Base-by-base conservation (phyloP, 2,113 vertebrate species). In the Nansenia antarctica region DNA sequence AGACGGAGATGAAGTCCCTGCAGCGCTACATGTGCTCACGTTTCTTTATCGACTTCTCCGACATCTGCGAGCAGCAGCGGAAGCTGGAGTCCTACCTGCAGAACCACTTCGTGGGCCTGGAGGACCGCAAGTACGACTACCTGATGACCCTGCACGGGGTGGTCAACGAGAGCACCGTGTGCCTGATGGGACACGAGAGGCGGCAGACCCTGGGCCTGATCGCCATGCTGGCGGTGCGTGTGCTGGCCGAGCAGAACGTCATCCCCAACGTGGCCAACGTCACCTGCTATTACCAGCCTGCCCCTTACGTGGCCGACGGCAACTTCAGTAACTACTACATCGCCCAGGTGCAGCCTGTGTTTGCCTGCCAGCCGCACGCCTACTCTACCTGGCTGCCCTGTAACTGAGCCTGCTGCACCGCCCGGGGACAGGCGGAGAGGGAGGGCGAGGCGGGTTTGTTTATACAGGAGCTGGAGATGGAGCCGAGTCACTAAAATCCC, bases 261-360 rank as follows among this genome's bases (percentile, higher is more conserved):
- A 99, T 99, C 78, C 98, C 98, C 77, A 99, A 98, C 2, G 96
- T 98, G 91, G 95, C 97, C 69, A 99, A 99, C 74, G 98, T 99
- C 78, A 99, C 98, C 69, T 99, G 98, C 86, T 99, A 97, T 89
- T 99, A 99, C 91, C 98, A 99, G 86, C 98, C 98, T 1, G 98
- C 98, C 75, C 96, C 98, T 1, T 99, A 99, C 27, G 97, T 99
- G 87, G 93, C 96, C 81, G 96, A 99, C 84, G 95, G 94, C 83
- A 99, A 99, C 92, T 99, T 99, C 90, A 99, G 94, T 92, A 99
- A 98, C 94, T 99, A 99, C 85, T 99, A 98, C 79, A 96, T 99
- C 77, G 97, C 98, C 27, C 98, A 98, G 91, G 96, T 99, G 65
- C 98, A 99, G 93, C 96, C 97, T 5, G 89, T 99, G 80, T 98